Conservation (phyloP, 2,797 vertebrate species). For the Amazonetta brasiliensis region DNA sequence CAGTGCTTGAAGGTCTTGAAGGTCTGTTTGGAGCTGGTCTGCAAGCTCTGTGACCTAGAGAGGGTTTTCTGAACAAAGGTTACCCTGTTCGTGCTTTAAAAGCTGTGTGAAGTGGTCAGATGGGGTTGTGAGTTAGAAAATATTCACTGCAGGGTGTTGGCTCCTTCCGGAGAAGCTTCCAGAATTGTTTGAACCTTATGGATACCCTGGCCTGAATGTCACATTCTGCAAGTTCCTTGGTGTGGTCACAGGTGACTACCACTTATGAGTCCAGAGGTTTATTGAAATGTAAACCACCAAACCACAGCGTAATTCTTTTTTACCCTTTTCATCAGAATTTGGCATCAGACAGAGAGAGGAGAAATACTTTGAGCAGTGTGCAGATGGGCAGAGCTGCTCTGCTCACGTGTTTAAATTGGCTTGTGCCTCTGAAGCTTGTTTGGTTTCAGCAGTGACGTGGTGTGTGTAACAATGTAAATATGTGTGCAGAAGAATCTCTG, state of each 20-base stretch:
- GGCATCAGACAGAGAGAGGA: not conserved
- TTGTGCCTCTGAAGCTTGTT: not conserved
- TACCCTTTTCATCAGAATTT: not conserved
- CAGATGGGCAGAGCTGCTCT: not conserved
- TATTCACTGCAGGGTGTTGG: not conserved
- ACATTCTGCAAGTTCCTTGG: not conserved
- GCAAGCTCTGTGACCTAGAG: not conserved
- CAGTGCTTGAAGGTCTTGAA: rapidly evolving
- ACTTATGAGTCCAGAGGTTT: not conserved
- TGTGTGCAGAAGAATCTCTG: not conserved
- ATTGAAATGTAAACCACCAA: not conserved
- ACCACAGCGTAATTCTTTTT: not conserved
- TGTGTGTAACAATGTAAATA: not conserved
- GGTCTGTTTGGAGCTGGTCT: not conserved
- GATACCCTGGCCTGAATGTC: not conserved
- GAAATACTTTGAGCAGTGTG: not conserved
- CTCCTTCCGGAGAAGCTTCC: not conserved
- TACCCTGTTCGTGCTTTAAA: not conserved
- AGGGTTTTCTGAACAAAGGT: not conserved
- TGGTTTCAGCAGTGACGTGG: not conserved
- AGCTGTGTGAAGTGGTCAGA: not conserved
- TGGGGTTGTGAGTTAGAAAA: not conserved
- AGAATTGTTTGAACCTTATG: not conserved
- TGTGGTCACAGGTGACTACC: not conserved
- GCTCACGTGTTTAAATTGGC: not conserved